Evolutionary conservation across 2,113 vertebrate genomes (phyloP).

Genomic region (Dinomys branickii): DNA sequence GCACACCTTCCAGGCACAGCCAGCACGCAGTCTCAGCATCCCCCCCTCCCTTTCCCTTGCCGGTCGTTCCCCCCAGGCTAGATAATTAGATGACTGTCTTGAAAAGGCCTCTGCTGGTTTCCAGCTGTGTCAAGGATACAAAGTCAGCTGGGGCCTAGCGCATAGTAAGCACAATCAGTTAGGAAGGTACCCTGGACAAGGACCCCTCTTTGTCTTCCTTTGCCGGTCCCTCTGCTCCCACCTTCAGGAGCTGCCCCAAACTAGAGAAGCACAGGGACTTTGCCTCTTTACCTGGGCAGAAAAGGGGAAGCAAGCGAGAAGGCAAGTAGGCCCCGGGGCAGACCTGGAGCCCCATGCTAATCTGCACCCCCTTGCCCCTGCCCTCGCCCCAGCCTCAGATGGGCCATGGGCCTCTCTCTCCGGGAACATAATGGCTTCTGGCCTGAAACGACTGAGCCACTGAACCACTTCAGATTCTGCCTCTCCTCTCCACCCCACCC

Average conservation of each 20-base stretch:
- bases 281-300: slow-evolving; percentile 20
- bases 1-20: neutral
- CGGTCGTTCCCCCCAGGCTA: slow-evolving; percentile 7
- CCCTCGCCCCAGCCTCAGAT: slow-evolving; percentile 70
- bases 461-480: neutral
- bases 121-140: slow-evolving; percentile 61
- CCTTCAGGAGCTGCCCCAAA: neutral
- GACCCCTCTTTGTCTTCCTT: neutral
- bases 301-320: neutral
- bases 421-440: slow-evolving; percentile 78
- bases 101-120: slow-evolving; percentile 71
- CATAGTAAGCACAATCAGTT: slow-evolving; percentile 56
- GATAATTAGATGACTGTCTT: slow-evolving; percentile 65
- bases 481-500: neutral
- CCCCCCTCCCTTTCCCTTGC: slow-evolving; percentile 28
- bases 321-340: slow-evolving; percentile 21
- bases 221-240: neutral
- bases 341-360: neutral
- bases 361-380: neutral
- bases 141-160: slow-evolving; percentile 45
- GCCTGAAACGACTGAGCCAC: slow-evolving; percentile 76
- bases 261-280: neutral
- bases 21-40: neutral
- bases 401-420: slow-evolving; percentile 63
- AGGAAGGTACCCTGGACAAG: neutral